Evolutionary conservation across 2,797 vertebrate genomes (phyloP).

Genomic region (Tympanoctomys barrerae): DNA sequence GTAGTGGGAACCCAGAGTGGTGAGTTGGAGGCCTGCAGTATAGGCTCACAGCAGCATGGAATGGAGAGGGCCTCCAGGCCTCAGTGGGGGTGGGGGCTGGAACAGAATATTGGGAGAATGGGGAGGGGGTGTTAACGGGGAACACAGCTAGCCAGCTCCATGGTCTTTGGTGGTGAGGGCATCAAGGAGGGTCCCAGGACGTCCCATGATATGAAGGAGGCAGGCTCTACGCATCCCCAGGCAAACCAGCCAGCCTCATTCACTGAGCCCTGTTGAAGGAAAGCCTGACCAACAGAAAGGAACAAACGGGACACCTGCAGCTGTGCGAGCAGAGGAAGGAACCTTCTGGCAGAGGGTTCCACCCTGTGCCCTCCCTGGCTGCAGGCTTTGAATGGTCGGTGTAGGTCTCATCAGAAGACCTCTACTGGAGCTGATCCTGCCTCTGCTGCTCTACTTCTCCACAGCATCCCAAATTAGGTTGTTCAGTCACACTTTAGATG

Average conservation of each 20-base stretch:
- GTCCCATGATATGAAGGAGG: neutral
- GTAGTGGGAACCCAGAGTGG: slow-evolving; percentile 51
- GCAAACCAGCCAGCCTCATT: neutral
- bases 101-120: neutral
- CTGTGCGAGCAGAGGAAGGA: neutral
- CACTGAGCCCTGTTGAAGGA: neutral
- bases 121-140: neutral
- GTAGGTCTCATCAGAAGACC: neutral
- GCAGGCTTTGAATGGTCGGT: neutral
- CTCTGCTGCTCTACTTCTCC: neutral
- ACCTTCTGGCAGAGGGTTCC: neutral
- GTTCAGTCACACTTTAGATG: neutral
- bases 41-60: neutral
- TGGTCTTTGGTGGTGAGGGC: neutral
- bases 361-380: neutral
- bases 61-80: neutral
- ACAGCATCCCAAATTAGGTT: neutral
- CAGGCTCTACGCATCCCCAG: neutral
- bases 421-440: neutral
- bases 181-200: neutral
- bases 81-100: neutral
- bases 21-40: slow-evolving; percentile 64
- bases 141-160: neutral
- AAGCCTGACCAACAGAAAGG: neutral
- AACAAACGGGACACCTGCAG: neutral